phyloP scores from a whole-genome alignment of 2,113 vertebrate species.

The Calyptommatus sinebrachiatus region DNA sequence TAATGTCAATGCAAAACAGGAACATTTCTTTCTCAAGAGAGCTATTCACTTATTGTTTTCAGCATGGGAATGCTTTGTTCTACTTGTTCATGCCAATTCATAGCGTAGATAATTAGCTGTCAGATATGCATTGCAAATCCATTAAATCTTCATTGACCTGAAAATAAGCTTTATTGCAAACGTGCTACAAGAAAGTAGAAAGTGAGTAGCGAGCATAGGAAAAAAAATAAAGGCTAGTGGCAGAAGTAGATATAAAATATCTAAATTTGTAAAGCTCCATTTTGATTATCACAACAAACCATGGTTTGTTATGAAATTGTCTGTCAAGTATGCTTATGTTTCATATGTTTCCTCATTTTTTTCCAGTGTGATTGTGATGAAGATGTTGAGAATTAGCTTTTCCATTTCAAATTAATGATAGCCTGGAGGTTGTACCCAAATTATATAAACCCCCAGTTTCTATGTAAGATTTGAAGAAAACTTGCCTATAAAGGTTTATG shows the following conservation, averaged over 20 bases:
- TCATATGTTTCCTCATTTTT: neutral
- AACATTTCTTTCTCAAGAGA: neutral
- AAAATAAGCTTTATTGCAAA: neutral
- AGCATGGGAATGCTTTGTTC: neutral
- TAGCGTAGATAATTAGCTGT: neutral
- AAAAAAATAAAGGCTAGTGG: neutral
- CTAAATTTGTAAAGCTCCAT: neutral
- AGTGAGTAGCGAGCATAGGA: neutral
- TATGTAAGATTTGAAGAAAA: too few relatives aligned
- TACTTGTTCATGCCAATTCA: neutral
- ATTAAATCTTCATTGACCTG: neutral
- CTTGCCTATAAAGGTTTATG: too few relatives aligned
- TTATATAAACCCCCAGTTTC: neutral
- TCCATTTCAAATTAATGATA: neutral
- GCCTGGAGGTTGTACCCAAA: neutral
- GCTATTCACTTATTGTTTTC: neutral
- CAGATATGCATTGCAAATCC: constrained; percentile 1
- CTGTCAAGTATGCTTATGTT: neutral
- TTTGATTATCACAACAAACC: neutral
- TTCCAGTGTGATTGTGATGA: neutral
- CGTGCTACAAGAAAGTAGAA: neutral
- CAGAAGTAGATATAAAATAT: neutral
- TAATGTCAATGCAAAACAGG: neutral
- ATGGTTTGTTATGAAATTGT: neutral
- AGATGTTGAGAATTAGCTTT: neutral